These are phyloP conservation scores for Oncorhynchus clarkii DNA, from an alignment of 2,113 vertebrate genomes.

Conservation along the genomic window DNA sequence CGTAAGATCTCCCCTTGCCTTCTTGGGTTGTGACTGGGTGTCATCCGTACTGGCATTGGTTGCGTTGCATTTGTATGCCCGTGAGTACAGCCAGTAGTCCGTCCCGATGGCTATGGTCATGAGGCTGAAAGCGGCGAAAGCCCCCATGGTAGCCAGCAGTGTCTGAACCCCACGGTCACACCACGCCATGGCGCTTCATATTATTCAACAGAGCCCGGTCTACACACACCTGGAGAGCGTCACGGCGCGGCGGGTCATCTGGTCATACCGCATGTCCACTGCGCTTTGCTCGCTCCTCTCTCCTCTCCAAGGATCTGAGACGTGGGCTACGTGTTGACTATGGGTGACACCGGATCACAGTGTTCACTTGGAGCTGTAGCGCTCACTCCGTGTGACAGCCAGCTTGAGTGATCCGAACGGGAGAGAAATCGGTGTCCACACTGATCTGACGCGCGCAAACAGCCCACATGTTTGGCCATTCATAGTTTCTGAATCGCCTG, in stretches of 20 bases:
- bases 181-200: conserved; percentile 88
- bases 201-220: conserved; percentile 45
- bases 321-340: background rate
- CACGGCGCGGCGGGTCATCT: conserved; percentile 44
- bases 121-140: conserved; percentile 95
- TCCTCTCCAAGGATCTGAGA: background rate
- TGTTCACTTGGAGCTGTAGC: background rate
- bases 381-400: background rate
- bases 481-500: background rate
- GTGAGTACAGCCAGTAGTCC: conserved; percentile 97
- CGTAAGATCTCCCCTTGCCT: conserved; percentile 84
- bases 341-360: background rate
- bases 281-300: conserved; percentile 17
- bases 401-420: background rate
- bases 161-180: conserved; percentile 92
- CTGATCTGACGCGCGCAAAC: background rate
- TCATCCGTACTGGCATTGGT: conserved; percentile 88
- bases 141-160: conserved; percentile 91
- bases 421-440: conserved; percentile 26
- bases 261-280: conserved; percentile 32
- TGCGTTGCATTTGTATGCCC: conserved; percentile 91
- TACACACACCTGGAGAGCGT: conserved; percentile 37
- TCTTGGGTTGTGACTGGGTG: conserved; percentile 74
- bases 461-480: background rate
- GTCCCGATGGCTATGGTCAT: conserved; percentile 98